These are phyloP conservation scores for Torymus auratus DNA, from an alignment of 2,888 invertebrate genomes.

Conservation along the genomic window DNA sequence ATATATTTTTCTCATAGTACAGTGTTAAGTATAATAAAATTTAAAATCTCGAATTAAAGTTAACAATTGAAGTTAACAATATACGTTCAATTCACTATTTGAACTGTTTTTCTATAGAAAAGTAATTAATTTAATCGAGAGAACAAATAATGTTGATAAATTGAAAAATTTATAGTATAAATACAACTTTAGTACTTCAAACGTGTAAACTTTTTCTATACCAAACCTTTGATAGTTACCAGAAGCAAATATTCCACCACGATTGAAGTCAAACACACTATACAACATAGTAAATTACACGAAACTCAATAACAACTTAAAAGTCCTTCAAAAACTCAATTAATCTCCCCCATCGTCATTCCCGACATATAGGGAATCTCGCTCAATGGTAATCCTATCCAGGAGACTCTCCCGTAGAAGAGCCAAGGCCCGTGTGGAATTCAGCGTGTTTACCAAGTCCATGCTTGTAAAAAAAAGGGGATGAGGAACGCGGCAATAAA, in stretches of 20 bases:
- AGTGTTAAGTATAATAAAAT: neutral
- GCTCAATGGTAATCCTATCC: slow-evolving; percentile 36
- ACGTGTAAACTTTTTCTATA: too few relatives aligned
- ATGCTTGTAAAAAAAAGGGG: slow-evolving; percentile 60
- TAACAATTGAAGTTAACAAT: too few relatives aligned
- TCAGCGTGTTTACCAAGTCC: slow-evolving; percentile 53
- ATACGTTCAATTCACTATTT: too few relatives aligned
- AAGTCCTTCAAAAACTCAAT: slow-evolving; percentile 52
- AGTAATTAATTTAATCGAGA: too few relatives aligned
- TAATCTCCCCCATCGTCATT: slow-evolving; percentile 9
- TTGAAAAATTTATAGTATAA: too few relatives aligned
- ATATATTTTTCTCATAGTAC: too few relatives aligned
- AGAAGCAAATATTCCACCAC: neutral
- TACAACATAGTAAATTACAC: slow-evolving; percentile 15
- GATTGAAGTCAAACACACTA: slow-evolving; percentile 25
- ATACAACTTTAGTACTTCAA: too few relatives aligned
- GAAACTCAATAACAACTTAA: slow-evolving; percentile 18
- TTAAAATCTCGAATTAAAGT: neutral
- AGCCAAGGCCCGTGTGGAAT: slow-evolving; percentile 22
- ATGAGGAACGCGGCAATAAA: slow-evolving; percentile 58
- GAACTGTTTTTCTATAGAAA: too few relatives aligned
- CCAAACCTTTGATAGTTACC: neutral
- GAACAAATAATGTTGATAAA: too few relatives aligned
- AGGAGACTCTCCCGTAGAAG: neutral
- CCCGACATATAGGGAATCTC: slow-evolving; percentile 3